Evolutionary conservation across 1,140 invertebrate genomes (phyloP), one percentile per base, ranked within the genome.

Genomic region (Pseudomyrmex dendroicus): DNA sequence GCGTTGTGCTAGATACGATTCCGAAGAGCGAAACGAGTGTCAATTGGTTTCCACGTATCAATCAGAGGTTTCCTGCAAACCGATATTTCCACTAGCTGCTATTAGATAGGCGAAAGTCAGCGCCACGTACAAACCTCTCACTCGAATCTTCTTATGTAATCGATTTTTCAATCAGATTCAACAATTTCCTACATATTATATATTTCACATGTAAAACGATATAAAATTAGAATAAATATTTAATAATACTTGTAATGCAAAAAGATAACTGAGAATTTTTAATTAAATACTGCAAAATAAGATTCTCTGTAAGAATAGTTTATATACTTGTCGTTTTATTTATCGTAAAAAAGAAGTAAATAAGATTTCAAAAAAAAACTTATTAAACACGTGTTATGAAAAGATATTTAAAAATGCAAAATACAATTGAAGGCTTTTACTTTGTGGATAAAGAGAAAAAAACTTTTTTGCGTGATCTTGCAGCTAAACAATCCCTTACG

Each of bases 1-100:
- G 46, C 22, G 56, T 12, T 35, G 44, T 54, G 5, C 2, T 25
- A 44, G 46, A 61, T 67, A 35, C 44, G 4, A 48, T 72, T 48
- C 22, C 4, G 56, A 35, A 44, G 59, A n/a, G 73, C 13, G n/a
- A 76, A 63, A 63, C 35, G 59, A 54, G 68, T 63, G 70, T 52
- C 70, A 76, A 85, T 78, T 35, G 59, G 44, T 84, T 77, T 54
- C 54, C 61, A 80, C 20, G 35, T 82, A 80, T 87, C 77, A 86
- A 87, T 86, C 85, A 84, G n/a, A 17, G 50, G 4, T 76, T 66
- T 74, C 46, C 17, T 52, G 20, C 17, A 2, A 13, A 44, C 35
- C n/a, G 62, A 72, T 80, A 80, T 59, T 17, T 5, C 62, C 50
- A 13, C 48, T 61, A 25, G 2, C 54, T 17, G 0, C 2, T 48